phyloP scores from a whole-genome alignment of 2,797 vertebrate species.

The Aldrovandia affinis region DNA sequence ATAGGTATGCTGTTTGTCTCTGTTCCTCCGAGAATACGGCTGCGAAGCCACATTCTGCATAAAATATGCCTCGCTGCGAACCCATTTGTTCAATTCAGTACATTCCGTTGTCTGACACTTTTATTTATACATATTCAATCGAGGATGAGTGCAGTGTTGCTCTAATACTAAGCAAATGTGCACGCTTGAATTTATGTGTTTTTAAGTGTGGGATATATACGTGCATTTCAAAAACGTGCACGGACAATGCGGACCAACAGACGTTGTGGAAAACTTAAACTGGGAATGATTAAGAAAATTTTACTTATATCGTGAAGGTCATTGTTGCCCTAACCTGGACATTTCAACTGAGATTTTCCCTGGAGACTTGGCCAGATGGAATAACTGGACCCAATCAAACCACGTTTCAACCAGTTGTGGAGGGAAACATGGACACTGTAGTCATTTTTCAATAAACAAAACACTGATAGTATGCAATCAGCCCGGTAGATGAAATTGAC shows the following conservation, averaged over 20 bases:
- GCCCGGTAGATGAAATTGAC: not conserved
- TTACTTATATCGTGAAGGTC: not conserved
- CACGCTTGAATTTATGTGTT: not conserved
- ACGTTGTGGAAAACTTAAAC: not conserved
- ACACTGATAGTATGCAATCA: not conserved
- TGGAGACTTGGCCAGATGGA: not conserved
- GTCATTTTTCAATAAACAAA: not conserved
- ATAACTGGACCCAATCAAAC: not conserved
- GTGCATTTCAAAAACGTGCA: too few species aligned
- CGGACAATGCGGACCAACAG: not conserved
- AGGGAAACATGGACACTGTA: not conserved
- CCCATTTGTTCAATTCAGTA: constrained; percentile 5
- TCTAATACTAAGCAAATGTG: not conserved
- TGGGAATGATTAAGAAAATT: not conserved
- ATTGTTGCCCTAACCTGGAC: not conserved
- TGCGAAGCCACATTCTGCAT: constrained; percentile 55
- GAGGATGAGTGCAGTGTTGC: not conserved
- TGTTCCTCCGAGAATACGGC: constrained; percentile 36
- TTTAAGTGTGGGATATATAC: not conserved
- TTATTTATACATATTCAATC: not conserved
- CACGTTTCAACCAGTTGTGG: not conserved
- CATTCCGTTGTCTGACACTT: not conserved
- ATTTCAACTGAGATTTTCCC: not conserved
- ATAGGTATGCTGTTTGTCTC: constrained; percentile 68
- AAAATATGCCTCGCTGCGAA: not conserved